phyloP scores from a whole-genome alignment of 2,113 vertebrate species.

The Toxotes jaculatrix region DNA sequence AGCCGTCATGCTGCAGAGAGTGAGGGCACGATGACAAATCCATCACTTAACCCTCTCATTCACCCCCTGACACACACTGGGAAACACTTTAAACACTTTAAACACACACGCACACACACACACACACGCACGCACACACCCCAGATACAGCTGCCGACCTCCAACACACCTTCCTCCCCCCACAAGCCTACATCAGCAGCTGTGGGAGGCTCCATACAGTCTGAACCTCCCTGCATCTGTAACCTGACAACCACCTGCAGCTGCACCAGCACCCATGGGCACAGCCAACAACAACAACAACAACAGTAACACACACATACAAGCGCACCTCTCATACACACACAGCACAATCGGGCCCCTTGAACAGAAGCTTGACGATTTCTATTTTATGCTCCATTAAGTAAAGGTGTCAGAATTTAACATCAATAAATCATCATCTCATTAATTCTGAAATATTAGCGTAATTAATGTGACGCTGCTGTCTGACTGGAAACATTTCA shows the following conservation, averaged over 20 bases:
- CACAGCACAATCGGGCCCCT: background rate
- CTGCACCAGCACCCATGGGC: constrained; percentile 34
- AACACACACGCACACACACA: constrained; percentile 31
- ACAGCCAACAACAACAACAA: constrained; percentile 12
- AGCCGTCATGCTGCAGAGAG: constrained; percentile 55
- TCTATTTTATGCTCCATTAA: constrained; percentile 67
- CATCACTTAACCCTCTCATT: constrained; percentile 75
- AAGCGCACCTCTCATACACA: background rate
- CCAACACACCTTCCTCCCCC: background rate
- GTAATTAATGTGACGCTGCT: constrained; percentile 40
- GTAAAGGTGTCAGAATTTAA: constrained; percentile 58
- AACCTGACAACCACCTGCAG: constrained; percentile 57
- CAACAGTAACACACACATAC: background rate
- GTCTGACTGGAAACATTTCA: constrained; percentile 23
- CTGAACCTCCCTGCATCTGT: constrained; percentile 24
- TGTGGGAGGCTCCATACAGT: constrained; percentile 41
- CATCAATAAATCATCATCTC: constrained; percentile 66
- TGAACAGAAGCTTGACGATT: constrained; percentile 53
- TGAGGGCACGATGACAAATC: constrained; percentile 69
- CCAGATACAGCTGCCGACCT: constrained; percentile 36
- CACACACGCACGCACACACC: constrained; percentile 23
- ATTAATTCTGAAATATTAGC: constrained; percentile 54
- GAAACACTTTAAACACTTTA: constrained; percentile 32
- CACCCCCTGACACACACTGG: constrained; percentile 57
- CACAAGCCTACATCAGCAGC: constrained; percentile 30